Conservation (phyloP, 1,140 invertebrate species). For the Drosophila elegans region DNA sequence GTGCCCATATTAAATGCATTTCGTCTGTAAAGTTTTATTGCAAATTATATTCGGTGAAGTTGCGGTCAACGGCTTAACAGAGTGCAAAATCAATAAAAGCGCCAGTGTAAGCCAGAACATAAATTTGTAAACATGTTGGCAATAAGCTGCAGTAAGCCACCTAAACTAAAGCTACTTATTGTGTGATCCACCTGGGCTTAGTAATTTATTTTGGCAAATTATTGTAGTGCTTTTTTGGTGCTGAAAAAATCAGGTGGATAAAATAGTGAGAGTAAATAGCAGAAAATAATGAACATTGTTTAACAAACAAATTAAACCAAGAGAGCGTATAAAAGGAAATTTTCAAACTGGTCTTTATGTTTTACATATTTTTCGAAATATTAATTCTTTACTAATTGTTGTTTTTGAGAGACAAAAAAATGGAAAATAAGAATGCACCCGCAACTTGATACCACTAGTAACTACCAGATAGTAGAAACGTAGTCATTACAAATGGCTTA, state of each 20-base stretch:
- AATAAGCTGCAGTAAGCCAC: conserved; percentile 17
- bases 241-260: not conserved
- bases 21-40: conserved; percentile 66
- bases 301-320: not conserved
- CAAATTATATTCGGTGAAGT: conserved; percentile 32
- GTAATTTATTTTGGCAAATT: conserved; percentile 5
- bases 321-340: not conserved
- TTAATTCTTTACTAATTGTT: too few species aligned
- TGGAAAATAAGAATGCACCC: not conserved
- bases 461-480: not conserved
- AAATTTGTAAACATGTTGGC: conserved; percentile 14
- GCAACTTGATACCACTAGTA: not conserved
- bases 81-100: conserved; percentile 29
- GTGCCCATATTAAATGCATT: conserved; percentile 63
- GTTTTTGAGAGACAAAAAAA: too few species aligned
- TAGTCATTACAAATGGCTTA: not conserved
- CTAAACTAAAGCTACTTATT: conserved; percentile 1
- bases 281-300: not conserved
- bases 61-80: conserved; percentile 23
- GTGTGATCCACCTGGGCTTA: not conserved
- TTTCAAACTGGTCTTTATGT: not conserved
- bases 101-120: conserved; percentile 5
- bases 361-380: not conserved
- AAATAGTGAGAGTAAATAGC: not conserved
- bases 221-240: not conserved